Base-by-base conservation (phyloP, 2,888 invertebrate species). In the Onchidella celtica region DNA sequence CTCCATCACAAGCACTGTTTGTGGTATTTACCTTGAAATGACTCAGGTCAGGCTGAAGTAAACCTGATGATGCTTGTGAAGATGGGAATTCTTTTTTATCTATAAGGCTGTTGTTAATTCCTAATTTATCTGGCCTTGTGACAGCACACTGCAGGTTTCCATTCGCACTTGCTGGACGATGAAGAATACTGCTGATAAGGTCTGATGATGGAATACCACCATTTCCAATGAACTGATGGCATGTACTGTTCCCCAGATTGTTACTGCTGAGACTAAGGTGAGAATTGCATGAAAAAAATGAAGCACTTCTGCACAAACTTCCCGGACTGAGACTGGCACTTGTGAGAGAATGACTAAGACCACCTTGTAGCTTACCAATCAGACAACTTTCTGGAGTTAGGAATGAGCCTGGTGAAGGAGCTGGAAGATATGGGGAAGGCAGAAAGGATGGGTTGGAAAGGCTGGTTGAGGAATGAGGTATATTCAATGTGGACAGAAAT, bases 231-330 rank as follows among this genome's bases (percentile, higher is more conserved):
- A 40, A 65, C 4, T 65, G 38, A 24, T 29, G 55, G n/a, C 14
- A 27, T 27, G 14, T 24, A 34, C 65, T 65, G 47, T 63, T 75
- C 24, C 47, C 65, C 47, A 47, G 24, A 40, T 14, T 34, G 24
- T 79, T 65, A n/a, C 47, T 79, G 55, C 6, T 69, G 32, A 65
- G 9, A 17, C 79, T 79, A 4, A 65, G 63, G 21, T 17, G 24
- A 17, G 79, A 79, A 14, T n/a, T 38, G 34, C 79, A 79, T 21
- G 79, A 79, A n/a, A 17, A 34, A 55, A 73, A 79, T 40, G 79
- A 79, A 65, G 34, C 34, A 21, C 79, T 79, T 29, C 65, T 68
- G 66, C 81, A 74, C 24, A 68, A 69, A 57, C 59, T 74, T 55
- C 66, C 27, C 34, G 77, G 77, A 27, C 77, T 77, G n/a, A 57